Conservation (phyloP, 2,113 vertebrate species). For the Chamaea fasciata region DNA sequence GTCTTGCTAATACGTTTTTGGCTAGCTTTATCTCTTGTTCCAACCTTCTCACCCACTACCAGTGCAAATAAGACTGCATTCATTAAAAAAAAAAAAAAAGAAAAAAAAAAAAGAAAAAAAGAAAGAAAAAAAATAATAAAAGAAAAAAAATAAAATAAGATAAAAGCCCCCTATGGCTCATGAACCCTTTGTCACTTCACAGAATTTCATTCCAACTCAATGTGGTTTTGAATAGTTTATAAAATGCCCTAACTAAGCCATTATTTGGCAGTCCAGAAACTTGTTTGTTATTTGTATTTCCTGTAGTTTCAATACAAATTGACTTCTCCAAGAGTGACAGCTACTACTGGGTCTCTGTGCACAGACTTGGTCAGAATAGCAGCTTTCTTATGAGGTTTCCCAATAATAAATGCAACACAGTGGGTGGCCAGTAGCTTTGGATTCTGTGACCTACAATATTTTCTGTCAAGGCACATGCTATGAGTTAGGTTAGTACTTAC, state of each 20-base stretch:
- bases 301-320: neutral
- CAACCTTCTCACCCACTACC: neutral
- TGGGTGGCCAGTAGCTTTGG: neutral
- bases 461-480: constrained; percentile 16
- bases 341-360: neutral
- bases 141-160: neutral
- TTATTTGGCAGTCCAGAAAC: neutral
- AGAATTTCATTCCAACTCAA: neutral
- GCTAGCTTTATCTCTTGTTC: neutral
- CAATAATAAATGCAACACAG: neutral
- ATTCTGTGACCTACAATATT: neutral
- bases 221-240: neutral
- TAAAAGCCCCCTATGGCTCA: neutral
- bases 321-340: neutral
- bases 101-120: neutral
- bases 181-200: neutral
- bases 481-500: neutral
- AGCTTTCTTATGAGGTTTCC: neutral
- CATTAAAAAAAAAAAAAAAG: neutral
- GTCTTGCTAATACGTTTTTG: neutral
- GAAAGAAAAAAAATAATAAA: too few relatives aligned
- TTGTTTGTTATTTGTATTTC: constrained; percentile 10
- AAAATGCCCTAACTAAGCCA: neutral
- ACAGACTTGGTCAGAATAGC: neutral
- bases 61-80: neutral